phyloP scores from a whole-genome alignment of 2,113 vertebrate species.

The Marcusenius ussheri region DNA sequence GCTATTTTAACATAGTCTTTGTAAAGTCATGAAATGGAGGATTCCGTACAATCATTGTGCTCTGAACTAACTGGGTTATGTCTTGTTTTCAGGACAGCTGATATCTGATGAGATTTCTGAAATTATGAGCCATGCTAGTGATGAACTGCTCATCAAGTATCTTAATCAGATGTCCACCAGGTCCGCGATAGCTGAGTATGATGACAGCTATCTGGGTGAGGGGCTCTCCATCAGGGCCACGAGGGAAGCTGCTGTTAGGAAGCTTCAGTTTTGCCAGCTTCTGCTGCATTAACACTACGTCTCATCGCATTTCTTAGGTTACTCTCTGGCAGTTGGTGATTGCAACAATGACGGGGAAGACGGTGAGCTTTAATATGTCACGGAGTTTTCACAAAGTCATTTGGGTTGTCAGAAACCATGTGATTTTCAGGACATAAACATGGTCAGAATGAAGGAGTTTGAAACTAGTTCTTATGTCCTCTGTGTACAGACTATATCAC shows the following conservation, averaged over 20 bases:
- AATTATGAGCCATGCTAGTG: conserved; percentile 64
- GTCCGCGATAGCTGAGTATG: conserved; percentile 61
- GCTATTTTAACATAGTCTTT: background rate
- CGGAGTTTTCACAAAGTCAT: background rate
- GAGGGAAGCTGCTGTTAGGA: background rate
- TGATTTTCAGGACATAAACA: background rate
- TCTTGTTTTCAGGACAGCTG: conserved; percentile 59
- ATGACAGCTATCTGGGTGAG: conserved; percentile 76
- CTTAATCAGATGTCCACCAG: conserved; percentile 64
- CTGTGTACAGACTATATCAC: conserved; percentile 67
- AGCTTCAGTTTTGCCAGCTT: background rate
- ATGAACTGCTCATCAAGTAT: conserved; percentile 58
- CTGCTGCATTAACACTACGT: background rate
- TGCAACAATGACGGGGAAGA: conserved; percentile 67
- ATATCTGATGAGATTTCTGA: conserved; percentile 72
- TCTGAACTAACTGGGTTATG: background rate
- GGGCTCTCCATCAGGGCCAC: conserved; percentile 8
- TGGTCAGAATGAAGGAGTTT: background rate
- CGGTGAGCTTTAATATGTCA: conserved; percentile 49
- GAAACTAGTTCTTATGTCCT: conserved; percentile 13
- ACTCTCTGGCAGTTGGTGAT: conserved; percentile 73
- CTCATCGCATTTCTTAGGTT: conserved; percentile 50
- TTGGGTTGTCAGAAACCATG: background rate
- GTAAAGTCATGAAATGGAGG: background rate
- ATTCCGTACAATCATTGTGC: background rate